These are phyloP conservation scores for Scolanthus callimorphus DNA, from an alignment of 92 coral and sea anemone genomes.

Conservation along the genomic window DNA sequence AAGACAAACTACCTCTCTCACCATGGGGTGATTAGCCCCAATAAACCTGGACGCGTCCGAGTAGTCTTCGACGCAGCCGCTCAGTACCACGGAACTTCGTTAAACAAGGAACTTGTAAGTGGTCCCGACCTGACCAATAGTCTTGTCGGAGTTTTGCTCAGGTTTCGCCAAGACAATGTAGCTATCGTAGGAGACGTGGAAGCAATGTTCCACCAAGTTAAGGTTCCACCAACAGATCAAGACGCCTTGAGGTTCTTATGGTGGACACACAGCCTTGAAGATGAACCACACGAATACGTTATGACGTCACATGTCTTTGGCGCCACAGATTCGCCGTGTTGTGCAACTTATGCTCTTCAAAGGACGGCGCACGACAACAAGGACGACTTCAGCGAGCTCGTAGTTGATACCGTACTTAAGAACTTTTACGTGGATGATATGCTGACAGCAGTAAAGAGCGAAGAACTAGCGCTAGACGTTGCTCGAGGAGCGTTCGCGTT, in stretches of 20 bases:
- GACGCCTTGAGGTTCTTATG: constrained; percentile 21
- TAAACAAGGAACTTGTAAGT: constrained; percentile 25
- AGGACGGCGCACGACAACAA: constrained; percentile 9
- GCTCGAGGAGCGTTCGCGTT: constrained; percentile 13
- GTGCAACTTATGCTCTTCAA: constrained; percentile 4
- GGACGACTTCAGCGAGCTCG: constrained; percentile 1
- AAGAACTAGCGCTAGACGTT: too few species aligned
- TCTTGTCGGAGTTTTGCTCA: constrained; percentile 8
- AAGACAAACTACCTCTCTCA: constrained; percentile 13
- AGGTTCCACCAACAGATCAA: constrained; percentile 12
- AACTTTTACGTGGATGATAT: too few species aligned
- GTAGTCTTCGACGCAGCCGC: constrained; percentile 39
- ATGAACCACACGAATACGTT: constrained; percentile 9
- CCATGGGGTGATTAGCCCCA: constrained; percentile 25
- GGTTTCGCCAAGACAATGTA: constrained; percentile 7
- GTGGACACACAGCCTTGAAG: constrained; percentile 14
- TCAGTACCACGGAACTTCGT: constrained; percentile 6
- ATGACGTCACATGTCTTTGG: constrained; percentile 19
- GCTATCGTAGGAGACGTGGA: constrained; percentile 30
- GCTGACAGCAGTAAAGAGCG: too few species aligned
- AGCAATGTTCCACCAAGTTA: constrained; percentile 29
- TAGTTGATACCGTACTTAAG: constrained; percentile 9
- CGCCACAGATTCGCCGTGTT: constrained; percentile 3
- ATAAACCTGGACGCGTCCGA: constrained; percentile 23
- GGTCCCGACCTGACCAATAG: constrained; percentile 31